These are phyloP conservation scores for Dromiciops gliroides DNA, from an alignment of 2,113 vertebrate species.

Conservation along the genomic window DNA sequence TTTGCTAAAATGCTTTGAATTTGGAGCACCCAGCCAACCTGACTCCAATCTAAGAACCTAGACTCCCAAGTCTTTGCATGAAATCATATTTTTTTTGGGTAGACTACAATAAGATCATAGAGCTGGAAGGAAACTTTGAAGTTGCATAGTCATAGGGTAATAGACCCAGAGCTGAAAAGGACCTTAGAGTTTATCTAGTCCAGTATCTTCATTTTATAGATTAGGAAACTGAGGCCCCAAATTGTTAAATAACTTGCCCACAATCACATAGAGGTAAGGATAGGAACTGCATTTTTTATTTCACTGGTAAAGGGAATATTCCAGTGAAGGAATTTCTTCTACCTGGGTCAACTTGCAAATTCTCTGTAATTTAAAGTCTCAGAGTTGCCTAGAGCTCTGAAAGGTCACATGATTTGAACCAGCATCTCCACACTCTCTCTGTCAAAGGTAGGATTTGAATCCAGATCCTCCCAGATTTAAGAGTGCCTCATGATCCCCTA, in stretches of 20 bases:
- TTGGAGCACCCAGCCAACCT: background rate
- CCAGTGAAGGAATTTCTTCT: background rate
- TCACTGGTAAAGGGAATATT: background rate
- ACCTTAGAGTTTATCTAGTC: background rate
- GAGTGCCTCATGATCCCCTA: background rate
- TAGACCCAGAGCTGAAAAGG: background rate
- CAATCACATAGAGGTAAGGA: background rate
- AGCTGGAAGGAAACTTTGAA: background rate
- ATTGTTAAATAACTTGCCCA: background rate
- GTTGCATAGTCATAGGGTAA: background rate
- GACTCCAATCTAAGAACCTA: background rate
- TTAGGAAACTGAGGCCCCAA: background rate
- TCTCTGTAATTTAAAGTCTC: background rate
- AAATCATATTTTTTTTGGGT: constrained; percentile 50
- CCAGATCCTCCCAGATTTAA: background rate
- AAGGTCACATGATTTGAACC: background rate
- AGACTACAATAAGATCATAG: background rate
- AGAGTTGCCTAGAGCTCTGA: background rate
- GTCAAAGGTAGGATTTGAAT: background rate
- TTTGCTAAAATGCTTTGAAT: background rate
- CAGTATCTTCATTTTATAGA: background rate
- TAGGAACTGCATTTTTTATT: background rate
- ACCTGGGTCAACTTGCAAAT: background rate
- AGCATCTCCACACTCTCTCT: background rate
- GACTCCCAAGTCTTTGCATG: background rate